These are phyloP conservation scores for Hystrix cristata DNA, from an alignment of 2,113 vertebrate species.

Conservation along the genomic window DNA sequence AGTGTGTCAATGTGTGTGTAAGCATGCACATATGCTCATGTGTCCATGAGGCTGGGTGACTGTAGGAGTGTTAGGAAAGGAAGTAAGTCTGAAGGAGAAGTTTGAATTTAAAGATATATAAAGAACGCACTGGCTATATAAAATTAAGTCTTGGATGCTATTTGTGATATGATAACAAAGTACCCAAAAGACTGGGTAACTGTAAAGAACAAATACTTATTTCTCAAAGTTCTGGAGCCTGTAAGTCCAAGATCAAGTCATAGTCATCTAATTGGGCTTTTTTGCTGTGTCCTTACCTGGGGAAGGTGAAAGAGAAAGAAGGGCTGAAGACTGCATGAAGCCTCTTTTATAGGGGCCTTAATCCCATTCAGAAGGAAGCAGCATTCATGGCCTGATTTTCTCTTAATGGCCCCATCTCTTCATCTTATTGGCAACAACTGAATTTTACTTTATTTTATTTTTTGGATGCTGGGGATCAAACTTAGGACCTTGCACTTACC, in stretches of 20 bases:
- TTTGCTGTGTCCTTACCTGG: neutral
- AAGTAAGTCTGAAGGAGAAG: neutral
- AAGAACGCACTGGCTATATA: neutral
- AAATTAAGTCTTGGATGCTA: neutral
- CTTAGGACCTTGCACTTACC: no score
- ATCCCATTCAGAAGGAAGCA: no score
- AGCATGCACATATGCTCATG: fast-evolving
- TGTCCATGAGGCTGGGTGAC: no score
- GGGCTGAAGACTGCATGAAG: no score
- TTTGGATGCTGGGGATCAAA: no score
- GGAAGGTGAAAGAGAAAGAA: neutral
- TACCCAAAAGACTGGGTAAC: neutral
- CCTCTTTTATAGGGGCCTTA: no score
- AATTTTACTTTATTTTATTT: no score
- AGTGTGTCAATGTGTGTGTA: fast-evolving
- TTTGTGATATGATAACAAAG: neutral
- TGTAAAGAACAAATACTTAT: neutral
- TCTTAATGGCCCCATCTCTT: neutral
- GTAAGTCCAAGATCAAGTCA: neutral
- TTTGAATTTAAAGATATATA: neutral
- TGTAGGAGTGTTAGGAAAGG: neutral
- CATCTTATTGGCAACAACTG: neutral
- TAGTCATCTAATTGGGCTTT: neutral
- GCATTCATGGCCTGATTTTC: no score
- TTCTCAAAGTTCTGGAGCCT: neutral